Evolutionary conservation across 1,140 invertebrate genomes (phyloP).

Genomic region (Diploscapter pachys): DNA sequence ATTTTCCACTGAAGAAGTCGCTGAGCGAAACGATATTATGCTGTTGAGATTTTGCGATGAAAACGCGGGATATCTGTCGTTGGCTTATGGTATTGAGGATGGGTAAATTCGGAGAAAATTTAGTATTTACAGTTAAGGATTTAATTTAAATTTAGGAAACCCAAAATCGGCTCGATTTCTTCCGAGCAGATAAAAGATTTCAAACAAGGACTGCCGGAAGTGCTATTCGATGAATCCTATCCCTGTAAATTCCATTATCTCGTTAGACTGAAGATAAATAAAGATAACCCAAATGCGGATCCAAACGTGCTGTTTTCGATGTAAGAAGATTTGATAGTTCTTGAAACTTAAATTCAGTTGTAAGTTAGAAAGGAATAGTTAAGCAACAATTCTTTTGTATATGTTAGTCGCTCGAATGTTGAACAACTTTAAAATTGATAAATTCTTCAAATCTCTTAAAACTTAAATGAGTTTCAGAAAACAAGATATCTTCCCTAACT

Average conservation of each 20-base stretch:
- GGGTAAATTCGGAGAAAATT: neutral
- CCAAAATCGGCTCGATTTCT: constrained; percentile 33
- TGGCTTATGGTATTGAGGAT: constrained; percentile 29
- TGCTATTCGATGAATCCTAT: constrained; percentile 34
- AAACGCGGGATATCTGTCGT: constrained; percentile 35
- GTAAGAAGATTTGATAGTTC: too few species aligned
- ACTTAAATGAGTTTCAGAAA: neutral
- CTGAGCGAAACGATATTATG: constrained; percentile 7
- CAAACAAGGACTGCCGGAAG: constrained; percentile 36
- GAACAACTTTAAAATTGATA: too few species aligned
- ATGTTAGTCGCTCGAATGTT: too few species aligned
- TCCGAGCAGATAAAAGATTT: constrained; percentile 37
- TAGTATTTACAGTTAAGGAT: constrained; percentile 2
- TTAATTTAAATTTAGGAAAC: constrained; percentile 19
- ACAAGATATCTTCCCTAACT: constrained; percentile 13
- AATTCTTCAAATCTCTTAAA: too few species aligned
- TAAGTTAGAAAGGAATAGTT: neutral
- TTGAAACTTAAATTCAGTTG: neutral
- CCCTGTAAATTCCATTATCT: constrained; percentile 33
- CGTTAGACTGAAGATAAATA: constrained; percentile 16
- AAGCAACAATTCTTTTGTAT: neutral
- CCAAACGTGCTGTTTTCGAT: too few species aligned
- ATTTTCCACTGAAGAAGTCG: neutral
- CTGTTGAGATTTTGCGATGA: constrained; percentile 36
- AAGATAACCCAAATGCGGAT: too few species aligned